Conservation (phyloP, 2,113 vertebrate genomes). For the Pseudonaja textilis region DNA sequence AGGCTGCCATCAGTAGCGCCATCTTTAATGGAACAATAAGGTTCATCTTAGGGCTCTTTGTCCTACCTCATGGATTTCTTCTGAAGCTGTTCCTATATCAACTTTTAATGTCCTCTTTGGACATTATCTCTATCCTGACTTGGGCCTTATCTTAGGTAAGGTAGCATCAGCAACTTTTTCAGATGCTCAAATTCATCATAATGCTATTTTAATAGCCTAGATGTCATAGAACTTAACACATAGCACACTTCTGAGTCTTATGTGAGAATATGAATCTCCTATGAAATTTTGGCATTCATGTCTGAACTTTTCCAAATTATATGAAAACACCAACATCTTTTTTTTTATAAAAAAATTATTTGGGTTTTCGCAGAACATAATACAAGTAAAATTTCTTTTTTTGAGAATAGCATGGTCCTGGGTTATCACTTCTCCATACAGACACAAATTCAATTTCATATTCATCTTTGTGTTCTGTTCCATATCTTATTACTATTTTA, state of each 20-base stretch:
- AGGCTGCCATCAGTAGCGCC: background rate
- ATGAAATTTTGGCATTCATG: background rate
- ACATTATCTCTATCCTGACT: background rate
- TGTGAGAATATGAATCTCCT: background rate
- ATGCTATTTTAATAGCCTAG: background rate
- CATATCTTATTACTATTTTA: too few relatives aligned
- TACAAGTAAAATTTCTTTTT: too few relatives aligned
- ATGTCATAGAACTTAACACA: background rate
- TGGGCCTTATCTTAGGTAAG: background rate
- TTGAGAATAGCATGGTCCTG: too few relatives aligned
- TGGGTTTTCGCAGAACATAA: too few relatives aligned
- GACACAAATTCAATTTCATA: too few relatives aligned
- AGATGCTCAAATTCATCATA: background rate
- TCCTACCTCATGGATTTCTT: background rate
- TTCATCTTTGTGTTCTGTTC: too few relatives aligned
- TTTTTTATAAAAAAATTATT: too few relatives aligned
- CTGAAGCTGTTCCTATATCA: background rate
- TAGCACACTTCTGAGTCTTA: background rate
- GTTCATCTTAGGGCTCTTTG: background rate
- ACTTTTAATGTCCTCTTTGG: background rate
- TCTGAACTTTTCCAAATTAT: background rate
- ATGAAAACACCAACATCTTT: background rate
- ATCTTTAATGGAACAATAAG: background rate
- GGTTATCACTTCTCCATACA: too few relatives aligned
- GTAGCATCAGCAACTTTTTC: background rate